Percentiles rank a stretch among this genome's conserved stretches.
Conservation (phyloP, 2,888 invertebrate species). For the Pyrocoelia pectoralis region DNA sequence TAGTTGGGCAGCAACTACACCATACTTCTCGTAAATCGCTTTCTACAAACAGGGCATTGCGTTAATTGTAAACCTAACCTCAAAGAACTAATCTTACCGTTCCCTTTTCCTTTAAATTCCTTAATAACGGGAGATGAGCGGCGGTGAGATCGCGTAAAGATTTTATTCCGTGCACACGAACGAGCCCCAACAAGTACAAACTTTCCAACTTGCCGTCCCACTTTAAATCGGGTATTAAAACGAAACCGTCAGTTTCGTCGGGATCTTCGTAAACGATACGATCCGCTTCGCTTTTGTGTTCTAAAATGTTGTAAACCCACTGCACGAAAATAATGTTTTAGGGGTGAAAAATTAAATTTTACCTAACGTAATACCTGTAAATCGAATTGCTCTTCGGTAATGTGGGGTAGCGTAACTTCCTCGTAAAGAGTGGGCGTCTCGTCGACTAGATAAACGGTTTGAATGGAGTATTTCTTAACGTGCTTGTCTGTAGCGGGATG, state of each 20-base stretch:
- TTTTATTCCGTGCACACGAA: conserved; percentile 75
- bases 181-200: conserved; percentile 86
- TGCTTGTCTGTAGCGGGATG: conserved; percentile 95
- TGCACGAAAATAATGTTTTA: conserved; percentile 57
- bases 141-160: conserved; percentile 84
- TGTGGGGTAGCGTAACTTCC: conserved; percentile 78
- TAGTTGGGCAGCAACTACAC: conserved; percentile 72
- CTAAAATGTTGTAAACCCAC: conserved; percentile 98
- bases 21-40: conserved; percentile 80
- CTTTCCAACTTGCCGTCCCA: conserved; percentile 89
- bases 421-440: conserved; percentile 88
- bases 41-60: conserved; percentile 62
- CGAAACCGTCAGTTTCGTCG: conserved; percentile 82
- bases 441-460: conserved; percentile 76
- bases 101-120: conserved; percentile 80
- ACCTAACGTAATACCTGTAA: conserved; percentile 70
- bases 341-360: neutral
- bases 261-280: conserved; percentile 84
- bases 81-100: conserved; percentile 62
- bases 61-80: conserved; percentile 11
- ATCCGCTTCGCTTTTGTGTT: conserved; percentile 89
- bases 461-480: conserved; percentile 83
- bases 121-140: conserved; percentile 81
- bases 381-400: conserved; percentile 77
- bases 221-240: conserved; percentile 93